A percentile compares a stretch with the other conserved stretches of the same genome.
Evolutionary conservation across 2,888 invertebrate species (phyloP).

Genomic region (Ptycholaimellus sp.): DNA sequence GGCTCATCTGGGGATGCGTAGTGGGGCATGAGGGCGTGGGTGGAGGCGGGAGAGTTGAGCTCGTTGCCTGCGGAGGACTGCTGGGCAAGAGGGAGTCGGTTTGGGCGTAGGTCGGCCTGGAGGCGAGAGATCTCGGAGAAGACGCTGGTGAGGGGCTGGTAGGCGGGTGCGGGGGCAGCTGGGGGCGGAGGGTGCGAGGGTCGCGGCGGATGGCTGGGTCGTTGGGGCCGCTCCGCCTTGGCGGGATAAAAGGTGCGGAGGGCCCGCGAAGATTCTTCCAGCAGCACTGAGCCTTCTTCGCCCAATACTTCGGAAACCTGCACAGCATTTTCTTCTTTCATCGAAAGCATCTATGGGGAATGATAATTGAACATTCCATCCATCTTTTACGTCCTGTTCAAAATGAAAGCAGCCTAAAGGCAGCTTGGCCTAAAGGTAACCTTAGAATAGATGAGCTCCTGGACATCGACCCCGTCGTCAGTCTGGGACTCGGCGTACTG

Average conservation of each 20-base stretch:
- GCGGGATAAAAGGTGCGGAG: background rate
- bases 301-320: constrained; percentile 3
- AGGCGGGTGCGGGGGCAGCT: constrained; percentile 79
- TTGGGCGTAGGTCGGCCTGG: too few relatives aligned
- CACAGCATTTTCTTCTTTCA: too few relatives aligned
- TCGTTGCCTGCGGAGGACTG: too few relatives aligned
- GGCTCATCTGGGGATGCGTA: too few relatives aligned
- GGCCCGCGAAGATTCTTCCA: background rate
- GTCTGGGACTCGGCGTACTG: background rate
- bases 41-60: too few relatives aligned
- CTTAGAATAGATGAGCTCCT: constrained; percentile 74
- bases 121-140: constrained; percentile 86
- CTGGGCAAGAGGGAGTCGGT: too few relatives aligned
- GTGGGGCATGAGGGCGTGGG: too few relatives aligned
- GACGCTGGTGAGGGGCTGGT: constrained; percentile 84
- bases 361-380: constrained; percentile 4
- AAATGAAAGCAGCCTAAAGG: too few relatives aligned
- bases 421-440: too few relatives aligned
- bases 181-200: too few relatives aligned
- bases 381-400: constrained; percentile 48
- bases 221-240: constrained; percentile 27
- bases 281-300: constrained; percentile 5
- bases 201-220: too few relatives aligned
- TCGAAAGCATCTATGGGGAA: too few relatives aligned
- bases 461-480: constrained; percentile 42